phyloP scores from a whole-genome alignment of 2,113 vertebrate species.

The Dipodomys ordii region DNA sequence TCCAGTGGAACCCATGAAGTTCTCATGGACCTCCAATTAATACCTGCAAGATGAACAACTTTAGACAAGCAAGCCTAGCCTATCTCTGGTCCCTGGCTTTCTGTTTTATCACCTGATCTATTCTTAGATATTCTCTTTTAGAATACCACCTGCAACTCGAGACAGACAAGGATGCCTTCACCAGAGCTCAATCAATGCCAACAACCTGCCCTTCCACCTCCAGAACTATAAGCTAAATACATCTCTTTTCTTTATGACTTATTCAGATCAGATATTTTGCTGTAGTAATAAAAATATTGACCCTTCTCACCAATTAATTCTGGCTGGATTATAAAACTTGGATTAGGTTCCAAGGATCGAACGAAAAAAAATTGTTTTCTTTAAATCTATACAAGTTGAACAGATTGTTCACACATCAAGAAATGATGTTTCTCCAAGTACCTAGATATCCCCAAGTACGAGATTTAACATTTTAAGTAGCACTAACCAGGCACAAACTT shows the following conservation, averaged over 20 bases:
- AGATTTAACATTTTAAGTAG: not conserved
- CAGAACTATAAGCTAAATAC: not conserved
- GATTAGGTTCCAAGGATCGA: not conserved
- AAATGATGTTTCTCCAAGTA: constrained; percentile 11
- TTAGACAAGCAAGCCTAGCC: not conserved
- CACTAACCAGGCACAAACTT: not conserved
- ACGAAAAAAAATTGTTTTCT: not conserved
- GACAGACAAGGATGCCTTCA: not conserved
- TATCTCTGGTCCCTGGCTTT: not conserved
- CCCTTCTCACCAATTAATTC: not conserved
- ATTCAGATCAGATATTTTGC: not conserved
- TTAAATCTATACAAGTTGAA: not conserved
- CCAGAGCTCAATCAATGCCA: not conserved
- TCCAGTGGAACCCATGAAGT: not conserved
- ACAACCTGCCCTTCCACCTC: not conserved
- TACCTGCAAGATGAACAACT: not conserved
- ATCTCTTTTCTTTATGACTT: not conserved
- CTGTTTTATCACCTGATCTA: not conserved
- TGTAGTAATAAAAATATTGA: not conserved
- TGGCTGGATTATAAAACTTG: not conserved
- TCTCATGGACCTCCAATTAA: no score
- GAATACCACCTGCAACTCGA: not conserved
- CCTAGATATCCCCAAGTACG: not conserved
- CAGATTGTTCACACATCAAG: not conserved
- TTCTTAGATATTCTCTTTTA: not conserved